phyloP scores from a whole-genome alignment of 2,888 invertebrate genomes.

The Yponomeuta sedellus region DNA sequence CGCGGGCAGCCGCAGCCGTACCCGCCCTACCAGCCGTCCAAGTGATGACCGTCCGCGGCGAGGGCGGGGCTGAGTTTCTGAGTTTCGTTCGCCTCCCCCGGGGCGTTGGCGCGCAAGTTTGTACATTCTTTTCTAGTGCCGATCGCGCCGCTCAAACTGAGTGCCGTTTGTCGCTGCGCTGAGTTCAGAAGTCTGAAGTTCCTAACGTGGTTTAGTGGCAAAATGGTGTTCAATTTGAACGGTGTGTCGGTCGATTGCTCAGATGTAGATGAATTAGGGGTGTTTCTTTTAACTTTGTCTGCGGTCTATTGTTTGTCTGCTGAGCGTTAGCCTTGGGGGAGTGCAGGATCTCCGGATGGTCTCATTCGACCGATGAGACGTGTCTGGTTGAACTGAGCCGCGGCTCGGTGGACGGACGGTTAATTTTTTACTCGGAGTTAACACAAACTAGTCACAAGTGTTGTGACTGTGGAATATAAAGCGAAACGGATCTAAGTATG shows the following conservation, averaged over 20 bases:
- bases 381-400: neutral
- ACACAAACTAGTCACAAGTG: slow-evolving; percentile 4
- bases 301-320: neutral
- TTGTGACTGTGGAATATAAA: slow-evolving; percentile 7
- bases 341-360: neutral
- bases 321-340: neutral
- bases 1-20: slow-evolving; percentile 60
- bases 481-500: slow-evolving; percentile 25
- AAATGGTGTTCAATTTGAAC: no score
- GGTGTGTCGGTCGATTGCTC: no score
- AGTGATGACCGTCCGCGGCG: slow-evolving; percentile 46
- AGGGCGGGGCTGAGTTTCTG: slow-evolving; percentile 18
- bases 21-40: slow-evolving; percentile 67
- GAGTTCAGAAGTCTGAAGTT: neutral
- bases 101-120: neutral
- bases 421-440: neutral
- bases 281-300: no score
- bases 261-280: no score
- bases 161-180: neutral
- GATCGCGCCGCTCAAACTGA: no score
- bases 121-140: neutral
- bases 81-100: neutral
- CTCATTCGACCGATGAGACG: neutral
- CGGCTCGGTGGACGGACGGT: neutral
- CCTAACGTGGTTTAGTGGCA: no score